Evolutionary conservation across 2,888 invertebrate genomes (phyloP).

Genomic region (Gymnoscelis rufifasciata): DNA sequence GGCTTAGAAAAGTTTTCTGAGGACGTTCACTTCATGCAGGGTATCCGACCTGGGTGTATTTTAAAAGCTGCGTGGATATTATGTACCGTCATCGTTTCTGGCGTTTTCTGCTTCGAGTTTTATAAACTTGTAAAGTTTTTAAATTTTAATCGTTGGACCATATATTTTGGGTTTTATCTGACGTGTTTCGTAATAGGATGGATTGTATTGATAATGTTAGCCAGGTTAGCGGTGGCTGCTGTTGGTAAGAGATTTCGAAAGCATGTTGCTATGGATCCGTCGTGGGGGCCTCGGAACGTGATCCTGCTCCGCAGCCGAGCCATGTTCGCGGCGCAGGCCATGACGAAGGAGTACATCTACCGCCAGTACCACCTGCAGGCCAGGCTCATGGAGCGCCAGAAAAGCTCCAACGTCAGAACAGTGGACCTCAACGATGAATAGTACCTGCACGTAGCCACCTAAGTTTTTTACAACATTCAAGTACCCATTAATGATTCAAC

Average conservation of each 20-base stretch:
- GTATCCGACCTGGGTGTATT: conserved; percentile 49
- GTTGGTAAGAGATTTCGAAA: conserved; percentile 35
- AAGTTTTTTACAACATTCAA: neutral
- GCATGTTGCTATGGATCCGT: conserved; percentile 39
- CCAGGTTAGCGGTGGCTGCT: conserved; percentile 35
- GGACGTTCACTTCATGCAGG: conserved; percentile 72
- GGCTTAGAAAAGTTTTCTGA: conserved; percentile 60
- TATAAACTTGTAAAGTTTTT: too few relatives aligned
- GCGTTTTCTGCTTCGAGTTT: conserved; percentile 40
- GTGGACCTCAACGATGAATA: neutral
- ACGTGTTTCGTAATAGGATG: conserved; percentile 23
- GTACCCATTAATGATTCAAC: conserved; percentile 5
- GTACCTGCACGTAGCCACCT: neutral
- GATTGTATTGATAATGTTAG: conserved; percentile 24
- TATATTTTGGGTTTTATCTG: conserved; percentile 29
- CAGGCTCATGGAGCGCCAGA: conserved; percentile 55
- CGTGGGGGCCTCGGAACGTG: conserved; percentile 60
- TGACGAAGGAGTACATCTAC: conserved; percentile 75
- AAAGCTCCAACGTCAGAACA: conserved; percentile 42
- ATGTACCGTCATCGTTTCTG: conserved; percentile 37
- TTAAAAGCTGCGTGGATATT: conserved; percentile 52
- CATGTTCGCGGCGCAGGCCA: conserved; percentile 71
- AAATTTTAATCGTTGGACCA: neutral
- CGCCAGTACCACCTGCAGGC: conserved; percentile 69
- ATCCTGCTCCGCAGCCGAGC: conserved; percentile 60